Base-by-base conservation (phyloP, 2,113 vertebrate species). In the Aplodontia rufa region DNA sequence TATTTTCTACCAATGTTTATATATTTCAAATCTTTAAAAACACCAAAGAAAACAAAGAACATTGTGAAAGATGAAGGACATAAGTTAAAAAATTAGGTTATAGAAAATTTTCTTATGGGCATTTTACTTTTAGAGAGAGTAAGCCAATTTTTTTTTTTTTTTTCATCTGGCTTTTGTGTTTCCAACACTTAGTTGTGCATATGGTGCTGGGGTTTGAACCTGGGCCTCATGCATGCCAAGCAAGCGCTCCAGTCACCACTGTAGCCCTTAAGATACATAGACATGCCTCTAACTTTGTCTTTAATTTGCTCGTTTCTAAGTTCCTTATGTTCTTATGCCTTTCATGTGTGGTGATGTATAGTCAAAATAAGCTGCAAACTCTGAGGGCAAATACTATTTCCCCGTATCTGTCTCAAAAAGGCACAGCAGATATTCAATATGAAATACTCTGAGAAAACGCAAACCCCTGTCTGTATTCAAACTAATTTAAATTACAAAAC, bases 281-380 rank as follows among this genome's bases (percentile, higher is more conserved):
- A 82, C 28, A 62, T 22, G 40, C 30, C 62, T 91, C 78, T 84
- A 60, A 60, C 47, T 91, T 42, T 87, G 71, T 72, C 35, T 13
- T 93, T 91, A 76, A 95, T 37, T 66, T 93, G 83, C n/a, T 83
- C 40, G 5, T 93, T 93, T 84, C 1, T 74, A 78, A 83, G 26
- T 87, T 87, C 37, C 16, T 35, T 26, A 22, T 87, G 62, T 78
- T 83, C 40, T 91, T 84, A 84, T 0, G 30, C 55, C 72, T 92
- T 92, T 79, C 45, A 40, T 30, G 45, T 91, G 84, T 84, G 69
- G 42, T 71, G 62, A 47, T 30, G 12, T 68, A 32, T 64, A 32
- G 30, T 71, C 75, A 94, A 91, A 91, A 91, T 68, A 75, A 87
- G 51, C n/a, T 76, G 20, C 58, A 60, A 60, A 60, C 28, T 55